These are phyloP conservation scores for Diploscapter pachys DNA, from an alignment of 1,140 invertebrate species.

Conservation along the genomic window DNA sequence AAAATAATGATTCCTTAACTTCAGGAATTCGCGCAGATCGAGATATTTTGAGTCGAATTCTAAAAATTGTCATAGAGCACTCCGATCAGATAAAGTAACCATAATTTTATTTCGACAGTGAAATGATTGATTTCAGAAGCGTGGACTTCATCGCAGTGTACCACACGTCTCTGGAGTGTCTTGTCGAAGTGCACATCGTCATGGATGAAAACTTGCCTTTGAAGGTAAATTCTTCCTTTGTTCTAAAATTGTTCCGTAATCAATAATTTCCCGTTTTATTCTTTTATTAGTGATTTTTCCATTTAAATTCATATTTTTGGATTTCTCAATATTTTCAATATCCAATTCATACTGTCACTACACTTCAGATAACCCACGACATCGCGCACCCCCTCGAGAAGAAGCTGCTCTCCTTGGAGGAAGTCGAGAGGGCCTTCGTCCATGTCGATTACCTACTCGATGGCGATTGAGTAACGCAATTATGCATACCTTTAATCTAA, in stretches of 20 bases:
- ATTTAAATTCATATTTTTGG: neutral
- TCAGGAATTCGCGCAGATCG: slow-evolving; percentile 29
- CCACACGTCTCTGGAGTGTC: slow-evolving; percentile 60
- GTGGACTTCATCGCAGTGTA: slow-evolving; percentile 62
- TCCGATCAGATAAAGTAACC: slow-evolving; percentile 49
- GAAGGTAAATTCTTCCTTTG: slow-evolving; percentile 28
- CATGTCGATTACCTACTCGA: slow-evolving; percentile 61
- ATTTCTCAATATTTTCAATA: neutral
- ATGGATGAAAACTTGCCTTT: slow-evolving; percentile 53
- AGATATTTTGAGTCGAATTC: slow-evolving; percentile 33
- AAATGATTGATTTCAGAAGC: slow-evolving; percentile 19
- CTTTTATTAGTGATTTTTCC: neutral
- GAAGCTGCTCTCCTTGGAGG: slow-evolving; percentile 59
- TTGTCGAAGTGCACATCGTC: slow-evolving; percentile 43
- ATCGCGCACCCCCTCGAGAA: slow-evolving; percentile 61
- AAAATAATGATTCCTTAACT: no score
- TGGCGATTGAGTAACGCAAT: slow-evolving; percentile 24
- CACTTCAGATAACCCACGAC: slow-evolving; percentile 56
- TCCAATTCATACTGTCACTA: neutral
- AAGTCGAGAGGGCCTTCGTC: slow-evolving; percentile 61
- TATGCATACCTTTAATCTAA: no score
- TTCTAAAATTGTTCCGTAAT: no score
- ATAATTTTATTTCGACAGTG: neutral
- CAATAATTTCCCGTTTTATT: neutral
- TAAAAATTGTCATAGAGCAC: slow-evolving; percentile 53